Conservation (phyloP, 2,888 invertebrate genomes). For the Masnerella sp. region DNA sequence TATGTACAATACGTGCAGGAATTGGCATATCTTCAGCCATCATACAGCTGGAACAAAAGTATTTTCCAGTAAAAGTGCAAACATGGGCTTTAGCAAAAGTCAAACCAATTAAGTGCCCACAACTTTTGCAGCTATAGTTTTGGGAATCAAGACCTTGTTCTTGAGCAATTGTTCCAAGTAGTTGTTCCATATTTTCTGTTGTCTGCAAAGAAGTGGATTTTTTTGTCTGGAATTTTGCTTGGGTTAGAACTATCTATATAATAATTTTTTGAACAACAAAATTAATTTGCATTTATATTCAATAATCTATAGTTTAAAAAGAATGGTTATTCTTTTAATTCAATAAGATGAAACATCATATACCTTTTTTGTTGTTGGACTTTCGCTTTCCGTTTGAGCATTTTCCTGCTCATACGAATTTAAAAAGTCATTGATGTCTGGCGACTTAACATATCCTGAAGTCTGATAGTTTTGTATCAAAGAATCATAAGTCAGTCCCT, state of each 20-base stretch:
- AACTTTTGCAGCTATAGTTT: conserved; percentile 90
- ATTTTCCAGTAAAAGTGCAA: conserved; percentile 92
- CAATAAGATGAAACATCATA: too few species aligned
- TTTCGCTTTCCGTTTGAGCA: conserved; percentile 42
- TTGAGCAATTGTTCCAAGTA: conserved; percentile 83
- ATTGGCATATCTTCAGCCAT: conserved; percentile 87
- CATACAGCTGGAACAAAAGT: conserved; percentile 95
- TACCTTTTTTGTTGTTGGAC: conserved; percentile 58
- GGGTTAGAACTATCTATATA: neutral
- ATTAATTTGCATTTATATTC: too few species aligned
- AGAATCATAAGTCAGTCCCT: conserved; percentile 80
- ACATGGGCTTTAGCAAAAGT: conserved; percentile 82
- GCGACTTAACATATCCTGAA: conserved; percentile 77
- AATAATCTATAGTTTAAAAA: too few species aligned
- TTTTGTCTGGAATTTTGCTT: conserved; percentile 8
- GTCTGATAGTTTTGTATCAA: conserved; percentile 81
- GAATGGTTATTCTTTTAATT: too few species aligned
- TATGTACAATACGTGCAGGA: conserved; percentile 93
- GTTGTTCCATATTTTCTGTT: conserved; percentile 79
- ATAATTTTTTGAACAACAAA: neutral
- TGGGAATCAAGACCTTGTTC: conserved; percentile 92
- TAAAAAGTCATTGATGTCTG: conserved; percentile 82
- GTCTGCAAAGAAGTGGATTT: conserved; percentile 29
- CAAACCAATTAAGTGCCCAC: conserved; percentile 82
- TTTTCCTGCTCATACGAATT: conserved; percentile 66